Percentiles rank a stretch among this genome's conserved stretches.
Evolutionary conservation across 2,113 vertebrate species (phyloP).

Genomic region (Cheilinus undulatus): DNA sequence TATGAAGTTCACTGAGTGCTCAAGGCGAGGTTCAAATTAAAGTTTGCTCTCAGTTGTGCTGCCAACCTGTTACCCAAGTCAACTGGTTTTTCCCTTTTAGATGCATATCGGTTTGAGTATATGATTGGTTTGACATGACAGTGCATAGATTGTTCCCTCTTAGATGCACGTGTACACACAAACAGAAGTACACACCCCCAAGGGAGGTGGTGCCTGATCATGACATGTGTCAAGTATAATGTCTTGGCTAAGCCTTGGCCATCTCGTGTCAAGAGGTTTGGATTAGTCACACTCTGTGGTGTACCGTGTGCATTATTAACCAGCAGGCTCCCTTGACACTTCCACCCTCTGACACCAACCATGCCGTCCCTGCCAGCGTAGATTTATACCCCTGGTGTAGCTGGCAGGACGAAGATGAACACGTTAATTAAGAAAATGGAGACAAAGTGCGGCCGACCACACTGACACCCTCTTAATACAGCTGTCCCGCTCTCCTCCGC

Average conservation of each 20-base stretch:
- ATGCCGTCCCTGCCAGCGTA: conserved; percentile 40
- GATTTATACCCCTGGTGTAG: conserved; percentile 66
- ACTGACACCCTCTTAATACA: conserved; percentile 28
- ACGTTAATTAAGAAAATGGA: conserved; percentile 79
- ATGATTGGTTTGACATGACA: conserved; percentile 2
- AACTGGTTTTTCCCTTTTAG: neutral
- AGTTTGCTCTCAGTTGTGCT: conserved; percentile 28
- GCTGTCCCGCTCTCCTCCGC: neutral
- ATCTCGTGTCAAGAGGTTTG: conserved; percentile 72
- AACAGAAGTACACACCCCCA: neutral
- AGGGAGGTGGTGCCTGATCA: neutral
- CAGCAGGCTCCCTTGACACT: conserved; percentile 46
- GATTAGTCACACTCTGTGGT: conserved; percentile 78
- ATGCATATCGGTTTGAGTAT: neutral
- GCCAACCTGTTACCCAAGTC: conserved; percentile 30
- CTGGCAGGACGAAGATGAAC: conserved; percentile 37
- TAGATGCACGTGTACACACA: neutral
- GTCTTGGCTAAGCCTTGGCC: conserved; percentile 45
- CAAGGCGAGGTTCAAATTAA: conserved; percentile 7
- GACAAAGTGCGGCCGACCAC: conserved; percentile 61
- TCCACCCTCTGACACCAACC: conserved; percentile 20
- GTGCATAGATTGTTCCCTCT: conserved; percentile 1
- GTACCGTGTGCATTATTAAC: conserved; percentile 77
- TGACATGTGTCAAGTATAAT: conserved; percentile 31
- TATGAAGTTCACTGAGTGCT: conserved; percentile 6